phyloP scores from a whole-genome alignment of 2,797 vertebrate genomes.

The Tenualosa ilisha region DNA sequence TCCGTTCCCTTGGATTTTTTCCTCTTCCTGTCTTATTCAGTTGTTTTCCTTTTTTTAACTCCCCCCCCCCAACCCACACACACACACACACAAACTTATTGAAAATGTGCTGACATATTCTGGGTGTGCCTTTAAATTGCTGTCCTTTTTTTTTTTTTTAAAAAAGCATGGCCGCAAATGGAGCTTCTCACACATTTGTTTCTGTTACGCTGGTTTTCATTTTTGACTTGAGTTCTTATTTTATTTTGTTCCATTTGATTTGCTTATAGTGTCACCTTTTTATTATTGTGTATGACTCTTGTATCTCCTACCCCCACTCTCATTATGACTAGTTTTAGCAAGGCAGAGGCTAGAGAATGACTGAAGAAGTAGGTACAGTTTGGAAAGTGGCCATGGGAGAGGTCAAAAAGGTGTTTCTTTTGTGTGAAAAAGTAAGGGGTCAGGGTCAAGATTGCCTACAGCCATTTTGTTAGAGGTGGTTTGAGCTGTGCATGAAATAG shows the following conservation, averaged over 20 bases:
- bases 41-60: conserved; percentile 64
- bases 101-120: conserved; percentile 78
- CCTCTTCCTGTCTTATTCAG: conserved; percentile 66
- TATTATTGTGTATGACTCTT: conserved; percentile 49
- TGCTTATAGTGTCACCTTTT: conserved; percentile 53
- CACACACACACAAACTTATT: conserved; percentile 50
- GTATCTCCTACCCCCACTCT: not conserved
- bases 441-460: conserved; percentile 65
- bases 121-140: conserved; percentile 77
- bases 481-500: conserved; percentile 59
- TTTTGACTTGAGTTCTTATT: conserved; percentile 7
- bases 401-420: conserved; percentile 34
- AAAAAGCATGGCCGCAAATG: conserved; percentile 77
- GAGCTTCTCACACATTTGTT: conserved; percentile 62
- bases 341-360: conserved; percentile 46
- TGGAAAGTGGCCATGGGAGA: conserved; percentile 46
- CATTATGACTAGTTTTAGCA: conserved; percentile 18
- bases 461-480: conserved; percentile 67
- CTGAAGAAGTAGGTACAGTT: conserved; percentile 45
- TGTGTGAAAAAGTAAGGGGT: conserved; percentile 54
- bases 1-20: conserved; percentile 64
- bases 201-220: no score
- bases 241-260: conserved; percentile 47
- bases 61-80: no score
- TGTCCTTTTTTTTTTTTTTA: conserved; percentile 49